Conservation (phyloP, 2,888 invertebrate species). For the Alcis repandata region DNA sequence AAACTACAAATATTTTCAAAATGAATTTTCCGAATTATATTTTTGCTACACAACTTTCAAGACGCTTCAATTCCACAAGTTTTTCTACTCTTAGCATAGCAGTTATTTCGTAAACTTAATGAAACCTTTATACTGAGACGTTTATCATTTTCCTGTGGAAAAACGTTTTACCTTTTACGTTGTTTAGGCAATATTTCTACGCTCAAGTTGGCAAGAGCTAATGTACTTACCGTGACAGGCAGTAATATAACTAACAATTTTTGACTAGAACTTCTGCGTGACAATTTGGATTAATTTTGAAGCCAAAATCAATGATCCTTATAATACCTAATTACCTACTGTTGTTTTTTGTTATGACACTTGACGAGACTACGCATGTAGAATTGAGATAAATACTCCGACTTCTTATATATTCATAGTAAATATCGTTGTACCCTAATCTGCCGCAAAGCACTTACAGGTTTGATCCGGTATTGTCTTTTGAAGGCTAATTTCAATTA, state of each 20-base stretch:
- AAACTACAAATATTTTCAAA: too few relatives aligned
- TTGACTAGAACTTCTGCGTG: neutral
- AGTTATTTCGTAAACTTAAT: conserved; percentile 32
- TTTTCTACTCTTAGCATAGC: neutral
- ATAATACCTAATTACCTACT: neutral
- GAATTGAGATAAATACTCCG: too few relatives aligned
- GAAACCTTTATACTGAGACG: conserved; percentile 35
- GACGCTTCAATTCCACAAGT: neutral
- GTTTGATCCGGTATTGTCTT: too few relatives aligned
- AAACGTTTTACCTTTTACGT: conserved; percentile 46
- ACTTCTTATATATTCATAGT: too few relatives aligned
- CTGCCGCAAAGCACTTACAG: too few relatives aligned
- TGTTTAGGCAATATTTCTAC: conserved; percentile 55
- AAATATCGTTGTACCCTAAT: too few relatives aligned
- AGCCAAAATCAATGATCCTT: neutral
- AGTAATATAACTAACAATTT: neutral
- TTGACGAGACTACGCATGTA: too few relatives aligned
- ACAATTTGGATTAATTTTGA: too few relatives aligned
- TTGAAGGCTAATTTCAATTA: too few relatives aligned
- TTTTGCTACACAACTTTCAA: too few relatives aligned
- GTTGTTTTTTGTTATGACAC: too few relatives aligned
- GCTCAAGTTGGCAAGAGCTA: conserved; percentile 50
- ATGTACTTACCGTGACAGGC: conserved; percentile 12
- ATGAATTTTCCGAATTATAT: too few relatives aligned
- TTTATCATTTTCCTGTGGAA: conserved; percentile 40